Evolutionary conservation across 2,113 vertebrate genomes (phyloP).

Genomic region (Cyprinodon tularosa): DNA sequence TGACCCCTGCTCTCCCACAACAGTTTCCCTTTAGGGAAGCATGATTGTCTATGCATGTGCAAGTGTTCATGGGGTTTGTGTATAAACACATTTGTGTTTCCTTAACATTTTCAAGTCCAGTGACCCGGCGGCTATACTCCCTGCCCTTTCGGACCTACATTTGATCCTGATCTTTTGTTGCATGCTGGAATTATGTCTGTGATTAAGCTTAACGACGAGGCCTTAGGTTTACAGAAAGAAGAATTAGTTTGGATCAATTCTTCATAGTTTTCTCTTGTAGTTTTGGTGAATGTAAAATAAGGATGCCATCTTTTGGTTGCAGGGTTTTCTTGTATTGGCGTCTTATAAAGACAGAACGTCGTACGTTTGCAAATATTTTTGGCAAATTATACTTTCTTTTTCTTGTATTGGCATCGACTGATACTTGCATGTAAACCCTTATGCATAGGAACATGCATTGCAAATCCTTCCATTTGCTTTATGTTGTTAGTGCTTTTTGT

Average conservation of each 20-base stretch:
- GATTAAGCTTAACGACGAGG: neutral
- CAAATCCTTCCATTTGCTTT: too few relatives aligned
- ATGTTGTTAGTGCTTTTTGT: too few relatives aligned
- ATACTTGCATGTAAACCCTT: too few relatives aligned
- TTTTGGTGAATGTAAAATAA: too few relatives aligned
- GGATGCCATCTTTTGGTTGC: too few relatives aligned
- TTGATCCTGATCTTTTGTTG: neutral
- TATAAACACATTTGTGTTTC: constrained; percentile 51
- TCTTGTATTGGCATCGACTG: too few relatives aligned
- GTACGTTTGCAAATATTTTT: too few relatives aligned
- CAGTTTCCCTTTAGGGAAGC: constrained; percentile 38
- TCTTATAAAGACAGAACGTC: too few relatives aligned
- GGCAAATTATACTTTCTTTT: too few relatives aligned
- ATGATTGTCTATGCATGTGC: neutral
- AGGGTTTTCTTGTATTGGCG: neutral
- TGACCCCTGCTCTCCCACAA: constrained; percentile 48
- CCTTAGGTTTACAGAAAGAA: neutral
- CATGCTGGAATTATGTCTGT: neutral
- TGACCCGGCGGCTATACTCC: constrained; percentile 7
- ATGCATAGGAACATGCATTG: too few relatives aligned
- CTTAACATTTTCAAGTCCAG: constrained; percentile 37
- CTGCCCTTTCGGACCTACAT: constrained; percentile 9
- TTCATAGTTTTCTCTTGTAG: neutral
- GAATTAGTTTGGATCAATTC: neutral
- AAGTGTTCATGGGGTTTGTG: constrained; percentile 18